Evolutionary conservation across 1,140 invertebrate species (phyloP).

Genomic region (Panagrolaimus sp.): DNA sequence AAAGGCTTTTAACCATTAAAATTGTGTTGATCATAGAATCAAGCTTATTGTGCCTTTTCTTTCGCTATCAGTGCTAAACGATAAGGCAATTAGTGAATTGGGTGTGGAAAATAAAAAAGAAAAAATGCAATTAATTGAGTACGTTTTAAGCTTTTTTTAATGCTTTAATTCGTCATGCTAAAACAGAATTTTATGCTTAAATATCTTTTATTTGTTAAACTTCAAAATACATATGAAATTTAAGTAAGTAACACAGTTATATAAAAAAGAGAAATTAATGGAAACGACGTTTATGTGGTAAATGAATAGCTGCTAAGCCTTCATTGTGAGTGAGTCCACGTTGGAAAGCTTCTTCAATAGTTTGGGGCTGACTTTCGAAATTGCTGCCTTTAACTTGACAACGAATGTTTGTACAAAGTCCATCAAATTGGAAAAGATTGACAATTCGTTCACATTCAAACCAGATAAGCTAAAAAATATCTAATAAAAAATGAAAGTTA

Average conservation of each 20-base stretch:
- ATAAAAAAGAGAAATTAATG: not conserved
- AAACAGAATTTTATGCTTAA: not conserved
- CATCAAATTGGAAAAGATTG: constrained; percentile 8
- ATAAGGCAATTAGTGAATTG: constrained; percentile 8
- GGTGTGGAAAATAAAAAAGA: not conserved
- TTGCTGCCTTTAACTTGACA: not conserved
- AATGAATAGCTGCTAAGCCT: not conserved
- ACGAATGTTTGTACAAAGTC: not conserved
- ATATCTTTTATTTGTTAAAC: too few species aligned
- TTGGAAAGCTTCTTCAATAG: not conserved
- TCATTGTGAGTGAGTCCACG: not conserved
- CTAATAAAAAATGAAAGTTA: not conserved
- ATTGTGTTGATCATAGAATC: too few species aligned
- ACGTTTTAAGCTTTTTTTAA: not conserved
- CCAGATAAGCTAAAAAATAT: not conserved
- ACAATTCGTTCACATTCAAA: constrained; percentile 8
- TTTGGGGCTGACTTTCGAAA: not conserved
- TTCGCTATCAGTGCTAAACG: not conserved
- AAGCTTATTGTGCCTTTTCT: too few species aligned
- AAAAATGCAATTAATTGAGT: not conserved
- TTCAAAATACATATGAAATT: not conserved
- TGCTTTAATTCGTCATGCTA: not conserved
- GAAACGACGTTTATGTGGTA: not conserved
- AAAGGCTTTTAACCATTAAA: too few species aligned
- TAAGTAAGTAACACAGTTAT: not conserved